phyloP scores from a whole-genome alignment of 2,888 invertebrate genomes.

The Pterobdella sp. region DNA sequence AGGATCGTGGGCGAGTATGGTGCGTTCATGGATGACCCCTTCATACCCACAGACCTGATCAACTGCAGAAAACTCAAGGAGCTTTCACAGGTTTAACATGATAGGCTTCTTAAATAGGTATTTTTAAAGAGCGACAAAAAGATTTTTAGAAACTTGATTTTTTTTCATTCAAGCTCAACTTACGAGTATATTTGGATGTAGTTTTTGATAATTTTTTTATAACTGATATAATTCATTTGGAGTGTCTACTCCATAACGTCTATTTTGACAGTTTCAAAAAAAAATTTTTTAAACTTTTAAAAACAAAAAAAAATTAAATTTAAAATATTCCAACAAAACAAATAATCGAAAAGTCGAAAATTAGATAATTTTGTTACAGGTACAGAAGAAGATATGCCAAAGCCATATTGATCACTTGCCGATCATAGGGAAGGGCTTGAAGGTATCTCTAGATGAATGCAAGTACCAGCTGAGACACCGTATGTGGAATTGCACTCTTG shows the following conservation, averaged over 20 bases:
- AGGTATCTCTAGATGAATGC: slow-evolving; percentile 13
- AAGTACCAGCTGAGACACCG: slow-evolving; percentile 11
- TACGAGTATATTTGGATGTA: too few species aligned
- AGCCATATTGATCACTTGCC: slow-evolving; percentile 24
- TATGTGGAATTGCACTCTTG: slow-evolving; percentile 26
- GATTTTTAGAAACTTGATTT: not conserved
- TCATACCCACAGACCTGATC: not conserved
- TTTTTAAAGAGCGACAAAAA: too few species aligned
- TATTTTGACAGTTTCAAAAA: too few species aligned
- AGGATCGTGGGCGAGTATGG: not conserved
- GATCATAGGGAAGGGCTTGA: slow-evolving; percentile 11
- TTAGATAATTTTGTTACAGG: too few species aligned
- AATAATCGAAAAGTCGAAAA: too few species aligned
- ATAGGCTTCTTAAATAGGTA: too few species aligned
- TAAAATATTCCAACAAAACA: too few species aligned
- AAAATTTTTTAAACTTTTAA: too few species aligned
- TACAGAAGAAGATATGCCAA: slow-evolving; percentile 11
- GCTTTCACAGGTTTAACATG: slow-evolving; percentile 2
- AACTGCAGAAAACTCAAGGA: slow-evolving; percentile 11
- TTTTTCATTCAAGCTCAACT: not conserved
- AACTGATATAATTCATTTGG: too few species aligned
- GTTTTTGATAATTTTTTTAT: too few species aligned
- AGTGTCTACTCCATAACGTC: too few species aligned
- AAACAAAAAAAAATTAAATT: too few species aligned
- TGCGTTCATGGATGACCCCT: not conserved